Evolutionary conservation across 2,113 vertebrate species (phyloP).

Genomic region (Tragelaphus strepsiceros): DNA sequence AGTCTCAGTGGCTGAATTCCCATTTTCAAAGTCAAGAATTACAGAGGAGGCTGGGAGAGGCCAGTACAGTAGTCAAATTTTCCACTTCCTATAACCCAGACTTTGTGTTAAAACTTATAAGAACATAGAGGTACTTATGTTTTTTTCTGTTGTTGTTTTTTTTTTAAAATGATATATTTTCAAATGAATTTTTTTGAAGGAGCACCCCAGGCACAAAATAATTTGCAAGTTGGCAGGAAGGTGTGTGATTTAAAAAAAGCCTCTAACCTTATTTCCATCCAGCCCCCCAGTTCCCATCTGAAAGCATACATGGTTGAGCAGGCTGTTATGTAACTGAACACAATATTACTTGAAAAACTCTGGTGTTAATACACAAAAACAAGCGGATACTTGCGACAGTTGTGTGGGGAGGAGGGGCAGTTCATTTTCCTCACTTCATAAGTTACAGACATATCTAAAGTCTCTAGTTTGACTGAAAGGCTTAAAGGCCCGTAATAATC

Average conservation of each 20-base stretch:
- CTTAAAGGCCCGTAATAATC: background rate
- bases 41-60: conserved; percentile 6
- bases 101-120: background rate
- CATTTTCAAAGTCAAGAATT: conserved; percentile 63
- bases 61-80: background rate
- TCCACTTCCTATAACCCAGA: background rate
- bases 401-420: background rate
- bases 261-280: background rate
- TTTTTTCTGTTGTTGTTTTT: background rate
- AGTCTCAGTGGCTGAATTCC: conserved; percentile 28
- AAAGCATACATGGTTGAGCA: background rate
- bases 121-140: background rate
- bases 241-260: background rate
- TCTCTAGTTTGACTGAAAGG: background rate
- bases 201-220: background rate
- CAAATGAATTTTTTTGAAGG: background rate
- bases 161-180: background rate
- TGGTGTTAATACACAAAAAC: background rate
- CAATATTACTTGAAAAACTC: background rate
- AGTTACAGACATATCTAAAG: background rate
- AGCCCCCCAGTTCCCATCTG: background rate
- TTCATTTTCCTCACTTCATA: background rate
- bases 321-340: background rate
- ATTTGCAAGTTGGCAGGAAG: background rate
- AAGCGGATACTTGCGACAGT: background rate